Evolutionary conservation across 2,113 vertebrate genomes (phyloP).

Genomic region (Peromyscus polionotus): DNA sequence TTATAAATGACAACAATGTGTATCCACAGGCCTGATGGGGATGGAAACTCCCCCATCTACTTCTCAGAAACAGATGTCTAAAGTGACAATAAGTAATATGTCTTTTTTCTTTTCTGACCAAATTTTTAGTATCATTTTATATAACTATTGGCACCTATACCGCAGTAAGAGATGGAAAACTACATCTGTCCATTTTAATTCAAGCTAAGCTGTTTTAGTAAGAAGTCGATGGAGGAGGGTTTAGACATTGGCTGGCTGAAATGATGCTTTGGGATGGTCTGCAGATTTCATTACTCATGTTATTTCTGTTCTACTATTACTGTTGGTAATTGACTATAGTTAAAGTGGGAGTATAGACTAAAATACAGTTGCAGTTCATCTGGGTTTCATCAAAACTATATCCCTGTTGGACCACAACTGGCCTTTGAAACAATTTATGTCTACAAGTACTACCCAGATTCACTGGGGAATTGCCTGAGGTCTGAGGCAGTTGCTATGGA

Average conservation of each 20-base stretch:
- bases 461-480: conserved; percentile 50
- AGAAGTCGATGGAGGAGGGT: not conserved
- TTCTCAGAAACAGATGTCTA: not conserved
- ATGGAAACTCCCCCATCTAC: not conserved
- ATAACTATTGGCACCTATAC: not conserved
- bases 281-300: conserved; percentile 62
- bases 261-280: conserved; percentile 61
- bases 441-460: conserved; percentile 59
- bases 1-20: not conserved
- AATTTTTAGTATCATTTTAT: conserved; percentile 54
- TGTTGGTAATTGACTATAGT: conserved; percentile 47
- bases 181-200: conserved; percentile 49
- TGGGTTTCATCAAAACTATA: conserved; percentile 74
- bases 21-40: not conserved
- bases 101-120: not conserved
- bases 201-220: conserved; percentile 7
- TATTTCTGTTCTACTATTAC: conserved; percentile 63
- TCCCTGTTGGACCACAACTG: conserved; percentile 59
- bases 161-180: not conserved
- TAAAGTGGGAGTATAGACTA: conserved; percentile 31
- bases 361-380: conserved; percentile 69
- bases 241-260: conserved; percentile 49
- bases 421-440: conserved; percentile 74
- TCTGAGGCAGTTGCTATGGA: conserved; percentile 51
- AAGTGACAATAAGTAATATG: not conserved